Base-by-base conservation (phyloP, 2,113 vertebrate species). In the Phasianus colchicus region DNA sequence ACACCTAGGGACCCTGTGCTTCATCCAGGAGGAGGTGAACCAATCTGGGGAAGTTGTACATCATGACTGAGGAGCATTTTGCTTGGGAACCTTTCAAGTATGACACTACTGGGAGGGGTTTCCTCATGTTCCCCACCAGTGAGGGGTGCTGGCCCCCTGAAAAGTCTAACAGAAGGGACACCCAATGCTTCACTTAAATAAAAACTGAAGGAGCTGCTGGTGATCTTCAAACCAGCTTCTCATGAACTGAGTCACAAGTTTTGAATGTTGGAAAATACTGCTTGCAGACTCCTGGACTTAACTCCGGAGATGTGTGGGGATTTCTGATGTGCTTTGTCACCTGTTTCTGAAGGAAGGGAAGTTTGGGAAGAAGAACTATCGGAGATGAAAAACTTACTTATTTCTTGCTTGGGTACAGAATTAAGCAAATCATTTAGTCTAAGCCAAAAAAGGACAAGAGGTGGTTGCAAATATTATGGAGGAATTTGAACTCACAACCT, bases 41-140 rank as follows among this genome's bases (percentile, higher is more conserved):
- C 5, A 30, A 58, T 17, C 72, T 5, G 29, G 79, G 47, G 2
- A 24, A 20, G 47, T 1, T 24, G n/a, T 38, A 27, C 27, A 2
- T 18, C 7, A 0, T 14, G 14, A 3, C 42, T 4, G 0, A 45
- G 43, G 55, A 13, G 15, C 25, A 14, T 17, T 54, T 58, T 13
- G 50, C 42, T 36, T 10, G 8, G 36, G 60, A 6, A 42, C 16
- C 76, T 55, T 14, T 34, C 48, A 38, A 48, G 7, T 54, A 29
- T 57, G 47, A 7, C 27, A 1, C 50, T 5, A 20, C 34, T 4
- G 18, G n/a, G 34, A 36, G 17, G 36, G 25, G 13, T 25, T 73
- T 60, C 43, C 76, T 20, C 21, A 34, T 3, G 4, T 13, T 21
- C 43, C 52, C 16, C 32, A 42, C 25, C 58, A 42, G 11, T 2